Conservation (phyloP, 1,140 invertebrate genomes). For the Cydia pomonella region DNA sequence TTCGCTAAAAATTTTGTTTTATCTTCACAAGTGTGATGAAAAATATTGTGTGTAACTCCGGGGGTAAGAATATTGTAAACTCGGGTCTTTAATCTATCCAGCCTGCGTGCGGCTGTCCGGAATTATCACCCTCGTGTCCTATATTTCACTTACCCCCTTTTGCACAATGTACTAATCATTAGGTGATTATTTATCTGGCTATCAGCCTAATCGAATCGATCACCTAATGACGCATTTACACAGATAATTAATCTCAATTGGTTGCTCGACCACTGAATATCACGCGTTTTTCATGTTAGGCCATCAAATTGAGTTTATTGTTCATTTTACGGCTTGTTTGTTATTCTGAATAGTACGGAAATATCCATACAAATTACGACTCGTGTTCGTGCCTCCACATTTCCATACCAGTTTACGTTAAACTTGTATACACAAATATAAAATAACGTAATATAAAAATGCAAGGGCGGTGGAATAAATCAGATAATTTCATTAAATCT, state of each 20-base stretch:
- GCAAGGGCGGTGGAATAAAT: too few species aligned
- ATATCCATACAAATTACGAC: slow-evolving; percentile 8
- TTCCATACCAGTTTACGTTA: neutral
- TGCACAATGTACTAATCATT: too few species aligned
- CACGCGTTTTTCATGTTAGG: neutral
- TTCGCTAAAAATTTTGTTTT: too few species aligned
- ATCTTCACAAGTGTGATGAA: too few species aligned
- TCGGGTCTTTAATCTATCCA: too few species aligned
- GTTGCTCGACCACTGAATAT: neutral
- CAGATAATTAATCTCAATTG: slow-evolving; percentile 21
- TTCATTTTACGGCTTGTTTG: slow-evolving; percentile 19
- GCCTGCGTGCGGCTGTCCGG: too few species aligned
- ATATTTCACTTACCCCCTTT: too few species aligned
- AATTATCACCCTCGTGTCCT: too few species aligned
- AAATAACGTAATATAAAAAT: neutral
- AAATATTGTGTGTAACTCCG: too few species aligned
- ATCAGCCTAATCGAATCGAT: neutral
- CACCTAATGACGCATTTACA: slow-evolving; percentile 20
- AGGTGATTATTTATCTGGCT: neutral
- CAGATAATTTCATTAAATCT: too few species aligned
- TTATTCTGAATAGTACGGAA: slow-evolving; percentile 1
- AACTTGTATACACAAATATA: neutral
- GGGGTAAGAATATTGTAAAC: too few species aligned
- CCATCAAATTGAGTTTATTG: slow-evolving; percentile 15
- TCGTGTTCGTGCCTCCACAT: neutral